These are phyloP conservation scores for Idaea dimidiata DNA, from an alignment of 2,888 invertebrate species.

Conservation along the genomic window DNA sequence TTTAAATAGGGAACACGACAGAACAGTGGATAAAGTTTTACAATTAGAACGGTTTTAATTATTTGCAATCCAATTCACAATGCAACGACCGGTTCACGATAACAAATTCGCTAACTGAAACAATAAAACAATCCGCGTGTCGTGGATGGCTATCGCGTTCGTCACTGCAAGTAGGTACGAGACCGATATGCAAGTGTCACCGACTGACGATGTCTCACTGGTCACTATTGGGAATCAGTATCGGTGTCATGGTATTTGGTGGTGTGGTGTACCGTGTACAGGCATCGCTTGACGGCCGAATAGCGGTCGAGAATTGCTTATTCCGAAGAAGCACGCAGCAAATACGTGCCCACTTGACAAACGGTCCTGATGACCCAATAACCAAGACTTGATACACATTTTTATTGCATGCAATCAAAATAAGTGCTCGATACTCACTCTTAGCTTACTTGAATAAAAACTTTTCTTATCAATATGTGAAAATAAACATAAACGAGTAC, in stretches of 20 bases:
- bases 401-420: slow-evolving; percentile 35
- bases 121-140: slow-evolving; percentile 59
- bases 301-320: slow-evolving; percentile 80
- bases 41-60: not conserved
- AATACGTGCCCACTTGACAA: slow-evolving; percentile 69
- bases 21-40: not conserved
- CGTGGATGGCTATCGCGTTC: slow-evolving; percentile 61
- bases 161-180: slow-evolving; percentile 46
- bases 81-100: slow-evolving; percentile 62
- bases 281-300: slow-evolving; percentile 60
- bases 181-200: slow-evolving; percentile 50
- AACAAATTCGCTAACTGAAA: slow-evolving; percentile 68
- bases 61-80: slow-evolving; percentile 21
- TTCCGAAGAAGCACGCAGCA: slow-evolving; percentile 65
- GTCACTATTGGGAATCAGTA: slow-evolving; percentile 63
- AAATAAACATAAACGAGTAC: not conserved
- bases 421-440: not conserved
- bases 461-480: not conserved
- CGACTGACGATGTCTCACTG: slow-evolving; percentile 35
- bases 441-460: not conserved
- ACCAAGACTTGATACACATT: slow-evolving; percentile 55
- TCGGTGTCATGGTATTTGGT: slow-evolving; percentile 69
- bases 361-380: slow-evolving; percentile 74
- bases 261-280: slow-evolving; percentile 27
- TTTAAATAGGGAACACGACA: not conserved